Evolutionary conservation across 2,113 vertebrate genomes (phyloP).

Genomic region (Pseudolaguvia tuberculata): DNA sequence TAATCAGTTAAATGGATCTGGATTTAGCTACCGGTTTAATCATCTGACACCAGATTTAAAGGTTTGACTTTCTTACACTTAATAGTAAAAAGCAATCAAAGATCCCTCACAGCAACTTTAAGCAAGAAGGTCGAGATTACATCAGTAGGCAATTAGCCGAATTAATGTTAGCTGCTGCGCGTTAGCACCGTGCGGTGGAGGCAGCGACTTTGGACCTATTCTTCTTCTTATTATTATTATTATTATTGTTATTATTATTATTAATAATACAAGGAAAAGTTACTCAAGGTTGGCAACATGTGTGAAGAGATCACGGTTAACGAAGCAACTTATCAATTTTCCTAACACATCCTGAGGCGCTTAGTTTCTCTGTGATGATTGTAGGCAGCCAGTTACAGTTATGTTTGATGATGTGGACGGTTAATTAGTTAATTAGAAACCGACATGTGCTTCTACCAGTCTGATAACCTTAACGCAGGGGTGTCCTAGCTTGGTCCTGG

Average conservation of each 20-base stretch:
- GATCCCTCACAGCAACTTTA: slow-evolving; percentile 3
- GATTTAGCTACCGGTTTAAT: not conserved
- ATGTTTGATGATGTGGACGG: not conserved
- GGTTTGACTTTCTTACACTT: not conserved
- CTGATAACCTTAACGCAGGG: too few species aligned
- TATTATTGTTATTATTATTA: not conserved
- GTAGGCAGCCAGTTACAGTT: not conserved
- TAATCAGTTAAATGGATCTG: not conserved
- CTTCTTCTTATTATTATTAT: not conserved
- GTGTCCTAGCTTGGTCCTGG: too few species aligned
- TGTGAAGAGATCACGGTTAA: not conserved
- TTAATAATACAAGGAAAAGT: not conserved
- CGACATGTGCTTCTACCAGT: too few species aligned
- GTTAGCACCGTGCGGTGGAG: not conserved
- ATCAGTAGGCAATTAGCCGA: slow-evolving; percentile 13
- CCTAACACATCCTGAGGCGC: not conserved
- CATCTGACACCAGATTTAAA: not conserved
- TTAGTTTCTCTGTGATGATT: too few species aligned
- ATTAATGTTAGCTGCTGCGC: not conserved
- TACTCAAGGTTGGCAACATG: too few species aligned
- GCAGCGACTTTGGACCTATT: not conserved
- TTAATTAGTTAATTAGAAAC: not conserved
- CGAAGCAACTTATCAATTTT: not conserved
- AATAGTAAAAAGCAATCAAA: not conserved
- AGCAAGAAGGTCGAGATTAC: not conserved